phyloP scores from a whole-genome alignment of 1,140 invertebrate species.

The Centruroides sculpturatus region DNA sequence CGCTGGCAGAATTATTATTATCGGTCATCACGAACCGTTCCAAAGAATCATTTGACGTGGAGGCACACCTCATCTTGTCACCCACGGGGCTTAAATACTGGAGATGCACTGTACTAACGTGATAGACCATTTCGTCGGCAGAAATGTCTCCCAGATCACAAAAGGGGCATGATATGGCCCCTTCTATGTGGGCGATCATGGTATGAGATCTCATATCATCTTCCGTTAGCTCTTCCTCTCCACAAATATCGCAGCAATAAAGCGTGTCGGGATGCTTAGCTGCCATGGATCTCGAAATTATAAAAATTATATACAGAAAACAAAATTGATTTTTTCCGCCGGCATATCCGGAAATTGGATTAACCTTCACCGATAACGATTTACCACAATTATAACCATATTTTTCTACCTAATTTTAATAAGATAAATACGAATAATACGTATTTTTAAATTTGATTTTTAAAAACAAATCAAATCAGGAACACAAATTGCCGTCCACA shows the following conservation, averaged over 20 bases:
- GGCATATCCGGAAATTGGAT: neutral
- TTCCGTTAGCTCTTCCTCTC: slow-evolving; percentile 56
- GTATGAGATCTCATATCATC: slow-evolving; percentile 64
- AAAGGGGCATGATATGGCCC: slow-evolving; percentile 59
- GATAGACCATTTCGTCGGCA: slow-evolving; percentile 53
- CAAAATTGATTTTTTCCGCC: neutral
- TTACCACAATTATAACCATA: too few relatives aligned
- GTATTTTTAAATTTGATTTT: too few relatives aligned
- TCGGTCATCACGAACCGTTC: slow-evolving; percentile 6
- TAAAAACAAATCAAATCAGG: too few relatives aligned
- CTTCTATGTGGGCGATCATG: slow-evolving; percentile 54
- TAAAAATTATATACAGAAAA: neutral
- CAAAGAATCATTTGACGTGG: slow-evolving; percentile 30
- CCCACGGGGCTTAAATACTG: slow-evolving; percentile 52
- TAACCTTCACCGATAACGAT: too few relatives aligned
- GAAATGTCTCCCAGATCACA: slow-evolving; percentile 56
- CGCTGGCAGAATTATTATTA: slow-evolving; percentile 6
- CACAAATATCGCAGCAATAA: slow-evolving; percentile 66
- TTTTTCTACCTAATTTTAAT: too few relatives aligned
- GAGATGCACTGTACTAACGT: slow-evolving; percentile 63
- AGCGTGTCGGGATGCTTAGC: slow-evolving; percentile 26
- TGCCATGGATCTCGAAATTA: slow-evolving; percentile 4
- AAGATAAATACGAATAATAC: too few relatives aligned
- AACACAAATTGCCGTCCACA: too few relatives aligned
- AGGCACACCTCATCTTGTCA: slow-evolving; percentile 38